These are phyloP conservation scores for Lysiphlebus fabarum DNA, from an alignment of 1,140 invertebrate species.

Conservation along the genomic window DNA sequence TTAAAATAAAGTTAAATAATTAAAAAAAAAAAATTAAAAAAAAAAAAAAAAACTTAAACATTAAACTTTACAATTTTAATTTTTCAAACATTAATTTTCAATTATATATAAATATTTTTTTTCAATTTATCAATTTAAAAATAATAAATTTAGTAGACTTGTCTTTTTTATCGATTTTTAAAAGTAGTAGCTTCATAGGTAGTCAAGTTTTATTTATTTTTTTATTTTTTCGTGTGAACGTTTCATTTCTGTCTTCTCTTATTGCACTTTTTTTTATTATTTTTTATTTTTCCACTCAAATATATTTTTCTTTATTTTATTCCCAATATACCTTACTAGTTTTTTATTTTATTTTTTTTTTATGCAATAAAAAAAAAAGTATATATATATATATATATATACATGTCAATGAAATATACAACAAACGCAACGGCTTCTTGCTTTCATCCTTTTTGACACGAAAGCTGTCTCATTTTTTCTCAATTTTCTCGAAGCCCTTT, in stretches of 20 bases:
- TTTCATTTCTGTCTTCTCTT: constrained; percentile 8
- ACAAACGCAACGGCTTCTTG: too few species aligned
- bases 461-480: too few species aligned
- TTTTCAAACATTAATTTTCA: too few species aligned
- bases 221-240: constrained; percentile 11
- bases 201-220: constrained; percentile 25
- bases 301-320: constrained; percentile 11
- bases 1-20: too few species aligned
- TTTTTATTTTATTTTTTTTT: background rate
- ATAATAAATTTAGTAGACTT: constrained; percentile 1
- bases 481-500: too few species aligned
- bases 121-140: constrained; percentile 7
- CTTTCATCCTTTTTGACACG: too few species aligned
- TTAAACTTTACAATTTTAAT: too few species aligned
- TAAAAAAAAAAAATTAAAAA: too few species aligned
- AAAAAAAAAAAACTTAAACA: too few species aligned
- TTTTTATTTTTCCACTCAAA: background rate
- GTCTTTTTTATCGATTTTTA: constrained; percentile 28
- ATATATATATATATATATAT: too few species aligned
- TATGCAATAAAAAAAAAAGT: constrained; percentile 5
- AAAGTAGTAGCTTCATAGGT: constrained; percentile 41
- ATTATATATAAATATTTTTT: background rate
- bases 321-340: constrained; percentile 10
- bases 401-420: too few species aligned
- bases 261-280: constrained; percentile 10